Percentiles rank a stretch among this genome's conserved stretches.
Evolutionary conservation across 2,888 invertebrate genomes (phyloP).

Genomic region (Trichogramma evanescens): DNA sequence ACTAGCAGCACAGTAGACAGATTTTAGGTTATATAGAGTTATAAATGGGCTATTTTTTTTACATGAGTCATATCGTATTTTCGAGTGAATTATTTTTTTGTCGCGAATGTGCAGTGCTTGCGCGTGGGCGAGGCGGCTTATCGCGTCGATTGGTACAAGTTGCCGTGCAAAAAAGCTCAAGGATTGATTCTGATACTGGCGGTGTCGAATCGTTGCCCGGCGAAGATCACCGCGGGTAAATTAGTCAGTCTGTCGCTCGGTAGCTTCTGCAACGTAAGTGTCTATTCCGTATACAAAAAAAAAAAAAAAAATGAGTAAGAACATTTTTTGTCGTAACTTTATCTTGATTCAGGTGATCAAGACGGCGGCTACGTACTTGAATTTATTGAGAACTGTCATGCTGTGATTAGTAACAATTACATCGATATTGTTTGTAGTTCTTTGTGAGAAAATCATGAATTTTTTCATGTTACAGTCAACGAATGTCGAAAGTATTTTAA

Average conservation of each 20-base stretch:
- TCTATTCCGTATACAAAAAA: neutral
- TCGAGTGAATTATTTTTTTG: no score
- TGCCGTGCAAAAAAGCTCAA: constrained; percentile 27
- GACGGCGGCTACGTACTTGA: constrained; percentile 28
- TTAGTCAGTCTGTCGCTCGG: constrained; percentile 30
- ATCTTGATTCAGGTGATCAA: constrained; percentile 26
- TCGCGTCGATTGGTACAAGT: constrained; percentile 34
- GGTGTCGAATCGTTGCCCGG: constrained; percentile 27
- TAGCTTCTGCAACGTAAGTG: constrained; percentile 34
- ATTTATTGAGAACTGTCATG: constrained; percentile 25
- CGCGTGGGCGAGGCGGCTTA: constrained; percentile 33
- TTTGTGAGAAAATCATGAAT: no score
- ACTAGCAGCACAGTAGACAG: no score
- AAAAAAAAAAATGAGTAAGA: neutral
- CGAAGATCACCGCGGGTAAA: constrained; percentile 37
- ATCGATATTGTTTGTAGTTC: no score
- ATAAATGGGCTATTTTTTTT: no score
- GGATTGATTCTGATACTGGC: constrained; percentile 30
- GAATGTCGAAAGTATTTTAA: no score
- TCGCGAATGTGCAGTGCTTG: no score
- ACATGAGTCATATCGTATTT: no score
- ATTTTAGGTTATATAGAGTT: no score
- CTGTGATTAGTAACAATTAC: neutral
- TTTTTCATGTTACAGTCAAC: no score
- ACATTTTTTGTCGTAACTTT: neutral